These are phyloP conservation scores for Scolanthus callimorphus DNA, from an alignment of 92 coral and sea anemone species.

Conservation along the genomic window DNA sequence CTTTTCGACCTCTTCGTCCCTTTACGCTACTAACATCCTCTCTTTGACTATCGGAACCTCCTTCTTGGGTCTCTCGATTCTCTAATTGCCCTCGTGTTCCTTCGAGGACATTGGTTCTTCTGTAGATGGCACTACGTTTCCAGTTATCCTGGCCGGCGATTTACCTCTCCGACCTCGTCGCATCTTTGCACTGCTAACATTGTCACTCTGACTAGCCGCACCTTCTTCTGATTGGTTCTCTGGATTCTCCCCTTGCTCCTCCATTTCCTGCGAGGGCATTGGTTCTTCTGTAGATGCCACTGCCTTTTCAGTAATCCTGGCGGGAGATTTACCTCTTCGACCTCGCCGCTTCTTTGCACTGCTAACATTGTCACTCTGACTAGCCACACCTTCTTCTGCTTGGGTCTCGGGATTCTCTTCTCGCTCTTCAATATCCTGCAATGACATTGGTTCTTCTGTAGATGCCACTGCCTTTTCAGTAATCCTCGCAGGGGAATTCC, in stretches of 20 bases:
- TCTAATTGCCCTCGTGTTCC: neutral
- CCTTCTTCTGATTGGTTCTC: no score
- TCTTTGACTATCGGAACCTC: neutral
- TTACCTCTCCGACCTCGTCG: neutral
- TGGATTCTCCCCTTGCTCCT: neutral
- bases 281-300: no score
- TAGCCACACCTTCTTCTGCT: neutral
- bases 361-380: neutral
- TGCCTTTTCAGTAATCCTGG: neutral
- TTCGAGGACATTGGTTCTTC: no score
- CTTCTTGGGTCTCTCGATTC: neutral
- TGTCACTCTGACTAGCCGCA: neutral
- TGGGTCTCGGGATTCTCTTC: neutral
- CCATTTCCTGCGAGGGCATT: no score
- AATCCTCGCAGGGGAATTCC: neutral
- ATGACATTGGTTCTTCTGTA: neutral
- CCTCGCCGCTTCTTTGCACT: neutral
- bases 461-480: neutral
- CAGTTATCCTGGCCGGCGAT: neutral
- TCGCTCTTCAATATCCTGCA: neutral
- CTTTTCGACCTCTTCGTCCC: neutral
- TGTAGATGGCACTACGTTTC: no score
- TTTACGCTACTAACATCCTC: neutral
- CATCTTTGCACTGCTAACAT: neutral
- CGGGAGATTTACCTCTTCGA: neutral